These are phyloP conservation scores for Mesorhabditis sp. DNA, from an alignment of 2,888 invertebrate genomes.

Conservation along the genomic window DNA sequence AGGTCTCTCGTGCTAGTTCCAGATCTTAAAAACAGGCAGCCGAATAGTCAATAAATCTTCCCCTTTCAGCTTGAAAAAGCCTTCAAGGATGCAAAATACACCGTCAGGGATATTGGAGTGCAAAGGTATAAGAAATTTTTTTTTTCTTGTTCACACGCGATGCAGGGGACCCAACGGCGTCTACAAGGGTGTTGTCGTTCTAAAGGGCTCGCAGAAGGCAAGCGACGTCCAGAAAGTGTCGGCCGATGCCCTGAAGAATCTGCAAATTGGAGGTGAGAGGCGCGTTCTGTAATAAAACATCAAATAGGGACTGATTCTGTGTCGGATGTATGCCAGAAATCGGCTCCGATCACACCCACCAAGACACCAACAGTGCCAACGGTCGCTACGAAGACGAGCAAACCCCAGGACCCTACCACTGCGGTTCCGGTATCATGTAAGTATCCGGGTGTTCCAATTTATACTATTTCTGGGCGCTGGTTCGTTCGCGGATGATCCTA, in stretches of 20 bases:
- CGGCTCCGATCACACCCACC: too few relatives aligned
- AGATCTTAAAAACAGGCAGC: not conserved
- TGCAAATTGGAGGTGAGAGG: too few relatives aligned
- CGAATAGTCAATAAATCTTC: too few relatives aligned
- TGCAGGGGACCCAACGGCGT: not conserved
- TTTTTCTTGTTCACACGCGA: not conserved
- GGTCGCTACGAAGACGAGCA: too few relatives aligned
- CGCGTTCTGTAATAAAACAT: too few relatives aligned
- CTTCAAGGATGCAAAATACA: constrained; percentile 4
- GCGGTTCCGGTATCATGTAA: too few relatives aligned
- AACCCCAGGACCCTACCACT: too few relatives aligned
- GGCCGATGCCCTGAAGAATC: not conserved
- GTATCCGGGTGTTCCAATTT: too few relatives aligned
- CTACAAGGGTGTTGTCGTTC: not conserved
- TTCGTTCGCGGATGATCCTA: too few relatives aligned
- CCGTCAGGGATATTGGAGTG: not conserved
- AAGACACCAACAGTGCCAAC: too few relatives aligned
- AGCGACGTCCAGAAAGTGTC: not conserved
- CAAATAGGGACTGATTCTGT: not conserved
- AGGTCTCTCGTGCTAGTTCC: not conserved
- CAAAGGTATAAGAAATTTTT: not conserved
- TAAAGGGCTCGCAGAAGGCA: not conserved
- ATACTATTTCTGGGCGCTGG: too few relatives aligned
- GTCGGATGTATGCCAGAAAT: too few relatives aligned
- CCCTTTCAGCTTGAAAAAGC: not conserved